Conservation (phyloP, 64 coral and sea anemone species). For the Acropora tenuis region DNA sequence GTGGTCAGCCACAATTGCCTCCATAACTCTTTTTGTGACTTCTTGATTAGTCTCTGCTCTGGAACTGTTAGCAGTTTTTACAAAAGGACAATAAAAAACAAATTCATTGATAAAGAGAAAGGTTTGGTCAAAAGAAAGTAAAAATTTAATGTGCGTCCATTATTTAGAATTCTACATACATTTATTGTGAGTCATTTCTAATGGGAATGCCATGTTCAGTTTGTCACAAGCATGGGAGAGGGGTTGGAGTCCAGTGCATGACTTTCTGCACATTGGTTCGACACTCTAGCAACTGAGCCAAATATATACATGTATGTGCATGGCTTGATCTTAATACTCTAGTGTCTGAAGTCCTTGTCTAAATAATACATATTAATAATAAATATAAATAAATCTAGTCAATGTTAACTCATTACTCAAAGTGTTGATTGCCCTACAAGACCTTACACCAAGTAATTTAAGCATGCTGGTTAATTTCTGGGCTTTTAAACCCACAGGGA, state of each 20-base stretch:
- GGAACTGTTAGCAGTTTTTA: background rate
- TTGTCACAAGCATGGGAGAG: background rate
- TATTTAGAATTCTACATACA: background rate
- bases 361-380: too few species aligned
- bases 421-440: too few species aligned
- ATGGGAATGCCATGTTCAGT: background rate
- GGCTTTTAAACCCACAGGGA: too few species aligned
- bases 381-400: too few species aligned
- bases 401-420: too few species aligned
- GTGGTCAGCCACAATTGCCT: slow-evolving; percentile 20
- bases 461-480: too few species aligned
- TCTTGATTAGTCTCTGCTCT: background rate
- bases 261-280: too few species aligned
- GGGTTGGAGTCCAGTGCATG: background rate
- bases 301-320: too few species aligned
- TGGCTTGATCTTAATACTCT: too few species aligned
- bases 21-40: slow-evolving; percentile 12
- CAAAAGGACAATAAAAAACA: background rate
- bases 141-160: background rate
- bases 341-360: too few species aligned
- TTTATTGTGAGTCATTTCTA: background rate
- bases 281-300: too few species aligned
- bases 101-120: background rate
- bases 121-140: background rate
- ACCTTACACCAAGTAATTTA: too few species aligned